Evolutionary conservation across 2,888 invertebrate species (phyloP), one percentile per base, ranked within the genome.

Genomic region (Parapristionchus giblindavisi): DNA sequence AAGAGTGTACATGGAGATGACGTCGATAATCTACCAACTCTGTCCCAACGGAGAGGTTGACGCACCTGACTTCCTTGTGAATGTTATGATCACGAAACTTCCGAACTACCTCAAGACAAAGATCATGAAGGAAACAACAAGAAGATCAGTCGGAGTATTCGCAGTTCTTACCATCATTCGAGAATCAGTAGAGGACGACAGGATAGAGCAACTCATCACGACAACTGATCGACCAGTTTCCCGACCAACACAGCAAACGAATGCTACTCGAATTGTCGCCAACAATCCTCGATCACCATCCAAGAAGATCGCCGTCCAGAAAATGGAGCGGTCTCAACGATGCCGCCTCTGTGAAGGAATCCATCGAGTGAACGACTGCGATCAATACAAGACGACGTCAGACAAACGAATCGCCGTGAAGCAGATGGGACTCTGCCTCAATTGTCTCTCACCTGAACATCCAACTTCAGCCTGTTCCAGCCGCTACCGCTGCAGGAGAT

Each of bases 31-130:
- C 3, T 40, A 61, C 21, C 61, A 61, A 17, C 61, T 61, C 24
- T 61, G 61, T 5, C 61, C 61, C 11, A 40, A 61, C 8, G 61
- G 61, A 61, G 61, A 61, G 2, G 2, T 3, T 27, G 61, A 61
- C 61, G 40, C 38, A 38, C 61, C 61, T 27, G 61, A 61, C 27
- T 61, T 61, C 61, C 21, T 61, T 14, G 61, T 61, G 38, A 61
- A 61, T 38, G 21, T 61, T 17, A 61, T 61, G 34, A 61, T 61
- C 40, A 61, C 61, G 38, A 61, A 61, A 17, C 34, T 61, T 24
- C 61, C 61, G 34, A 61, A 27, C 61, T 61, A 2, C 1, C 61
- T 61, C 1, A 38, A 61, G 40, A 38, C 40, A 0, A 11, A 40
- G 1, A 40, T 61, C 5, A 61, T 61, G 61, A 61, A 61, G 61